Percentiles rank a stretch among this genome's conserved stretches.
Evolutionary conservation across 2,888 invertebrate species (phyloP).

Genomic region (Aromia moschata): DNA sequence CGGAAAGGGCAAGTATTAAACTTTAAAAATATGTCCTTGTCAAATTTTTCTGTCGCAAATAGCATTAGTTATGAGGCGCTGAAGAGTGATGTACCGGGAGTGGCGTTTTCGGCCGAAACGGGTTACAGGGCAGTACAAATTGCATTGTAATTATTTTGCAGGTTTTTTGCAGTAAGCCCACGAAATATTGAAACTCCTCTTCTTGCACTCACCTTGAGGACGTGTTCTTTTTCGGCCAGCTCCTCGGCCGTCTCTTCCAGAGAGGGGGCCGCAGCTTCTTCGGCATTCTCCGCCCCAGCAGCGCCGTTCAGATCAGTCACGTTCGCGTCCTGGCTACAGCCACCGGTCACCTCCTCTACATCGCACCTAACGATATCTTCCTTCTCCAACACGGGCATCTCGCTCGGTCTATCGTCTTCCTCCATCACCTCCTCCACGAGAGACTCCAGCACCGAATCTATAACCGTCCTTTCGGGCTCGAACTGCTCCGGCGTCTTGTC

Average conservation of each 20-base stretch:
- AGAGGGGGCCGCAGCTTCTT: conserved; percentile 25
- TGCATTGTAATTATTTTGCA: too few relatives aligned
- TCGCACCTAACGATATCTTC: background rate
- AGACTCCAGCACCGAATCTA: background rate
- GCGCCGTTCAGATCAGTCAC: conserved; percentile 27
- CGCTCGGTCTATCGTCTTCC: background rate
- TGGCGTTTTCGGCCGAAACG: too few relatives aligned
- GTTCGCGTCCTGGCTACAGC: conserved; percentile 19
- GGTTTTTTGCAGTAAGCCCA: too few relatives aligned
- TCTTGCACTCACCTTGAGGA: conserved; percentile 66
- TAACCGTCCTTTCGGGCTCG: background rate
- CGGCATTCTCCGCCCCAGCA: conserved; percentile 26
- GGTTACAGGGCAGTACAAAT: too few relatives aligned
- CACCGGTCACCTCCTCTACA: background rate
- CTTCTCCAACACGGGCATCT: background rate
- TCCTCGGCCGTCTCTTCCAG: conserved; percentile 49
- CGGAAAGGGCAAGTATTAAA: too few relatives aligned
- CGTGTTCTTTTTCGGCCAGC: conserved; percentile 71
- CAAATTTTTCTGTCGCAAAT: too few relatives aligned
- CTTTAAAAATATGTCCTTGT: too few relatives aligned
- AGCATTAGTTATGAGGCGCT: too few relatives aligned
- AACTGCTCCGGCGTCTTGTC: background rate
- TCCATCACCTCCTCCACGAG: conserved; percentile 8
- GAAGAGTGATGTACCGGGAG: too few relatives aligned
- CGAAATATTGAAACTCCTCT: too few relatives aligned